Evolutionary conservation across 2,888 invertebrate genomes (phyloP).

Genomic region (Caenorhabditis sinica): DNA sequence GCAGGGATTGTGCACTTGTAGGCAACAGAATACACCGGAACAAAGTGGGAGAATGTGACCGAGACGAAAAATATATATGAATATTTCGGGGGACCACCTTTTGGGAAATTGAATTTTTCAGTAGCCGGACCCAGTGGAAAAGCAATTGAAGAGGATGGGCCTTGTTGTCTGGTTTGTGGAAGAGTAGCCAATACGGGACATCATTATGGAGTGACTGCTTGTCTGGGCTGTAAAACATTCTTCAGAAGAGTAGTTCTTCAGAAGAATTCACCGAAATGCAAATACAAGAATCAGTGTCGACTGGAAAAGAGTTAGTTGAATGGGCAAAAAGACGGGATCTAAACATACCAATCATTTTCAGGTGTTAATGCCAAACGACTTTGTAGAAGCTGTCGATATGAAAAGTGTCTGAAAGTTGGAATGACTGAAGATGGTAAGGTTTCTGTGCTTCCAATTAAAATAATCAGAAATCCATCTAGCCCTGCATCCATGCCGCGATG

Average conservation of each 20-base stretch:
- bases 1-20: not conserved
- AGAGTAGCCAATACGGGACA: slow-evolving; percentile 72
- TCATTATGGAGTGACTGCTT: slow-evolving; percentile 73
- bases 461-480: slow-evolving; percentile 52
- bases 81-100: not conserved
- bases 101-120: slow-evolving; percentile 6
- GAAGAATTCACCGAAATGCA: slow-evolving; percentile 67
- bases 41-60: not conserved
- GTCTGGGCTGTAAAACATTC: slow-evolving; percentile 73
- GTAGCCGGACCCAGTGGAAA: slow-evolving; percentile 24
- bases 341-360: no score
- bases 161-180: slow-evolving; percentile 70
- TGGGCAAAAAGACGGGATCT: no score
- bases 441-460: not conserved
- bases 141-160: slow-evolving; percentile 38
- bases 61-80: not conserved
- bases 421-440: slow-evolving; percentile 71
- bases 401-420: slow-evolving; percentile 71
- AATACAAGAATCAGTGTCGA: slow-evolving; percentile 67
- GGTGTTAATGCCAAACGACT: slow-evolving; percentile 67
- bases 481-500: slow-evolving; percentile 72
- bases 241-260: slow-evolving; percentile 71
- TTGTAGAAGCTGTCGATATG: slow-evolving; percentile 70
- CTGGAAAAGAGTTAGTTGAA: slow-evolving; percentile 66
- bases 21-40: not conserved